Conservation (phyloP, 2,797 vertebrate species). For the Podarcis lilfordi region DNA sequence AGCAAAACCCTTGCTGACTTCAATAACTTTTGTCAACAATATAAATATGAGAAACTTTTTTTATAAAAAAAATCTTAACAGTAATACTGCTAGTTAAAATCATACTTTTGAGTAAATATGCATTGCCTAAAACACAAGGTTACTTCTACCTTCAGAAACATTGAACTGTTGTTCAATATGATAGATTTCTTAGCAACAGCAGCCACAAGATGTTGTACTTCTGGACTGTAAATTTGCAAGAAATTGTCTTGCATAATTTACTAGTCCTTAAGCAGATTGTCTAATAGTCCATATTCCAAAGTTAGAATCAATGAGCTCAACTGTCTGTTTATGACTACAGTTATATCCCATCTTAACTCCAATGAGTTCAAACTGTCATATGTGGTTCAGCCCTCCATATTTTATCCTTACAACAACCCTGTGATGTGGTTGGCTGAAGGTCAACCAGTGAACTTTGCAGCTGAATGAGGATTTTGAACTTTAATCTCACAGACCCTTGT, state of each 20-base stretch:
- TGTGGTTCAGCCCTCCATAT: no score
- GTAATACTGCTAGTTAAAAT: background rate
- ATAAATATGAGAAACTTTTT: background rate
- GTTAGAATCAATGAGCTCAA: background rate
- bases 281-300: background rate
- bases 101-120: background rate
- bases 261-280: background rate
- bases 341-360: no score
- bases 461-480: no score
- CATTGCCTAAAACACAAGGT: background rate
- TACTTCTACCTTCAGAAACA: background rate
- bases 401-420: no score
- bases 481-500: no score
- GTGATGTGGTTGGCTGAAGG: no score
- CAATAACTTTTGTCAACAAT: background rate
- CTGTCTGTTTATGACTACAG: no score
- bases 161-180: background rate
- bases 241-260: background rate
- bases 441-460: no score
- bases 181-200: background rate
- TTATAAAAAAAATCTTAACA: background rate
- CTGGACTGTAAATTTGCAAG: background rate
- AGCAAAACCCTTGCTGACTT: background rate
- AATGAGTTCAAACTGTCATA: no score
- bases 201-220: background rate